phyloP scores from a whole-genome alignment of 64 coral and sea anemone species.

The Porites lutea region DNA sequence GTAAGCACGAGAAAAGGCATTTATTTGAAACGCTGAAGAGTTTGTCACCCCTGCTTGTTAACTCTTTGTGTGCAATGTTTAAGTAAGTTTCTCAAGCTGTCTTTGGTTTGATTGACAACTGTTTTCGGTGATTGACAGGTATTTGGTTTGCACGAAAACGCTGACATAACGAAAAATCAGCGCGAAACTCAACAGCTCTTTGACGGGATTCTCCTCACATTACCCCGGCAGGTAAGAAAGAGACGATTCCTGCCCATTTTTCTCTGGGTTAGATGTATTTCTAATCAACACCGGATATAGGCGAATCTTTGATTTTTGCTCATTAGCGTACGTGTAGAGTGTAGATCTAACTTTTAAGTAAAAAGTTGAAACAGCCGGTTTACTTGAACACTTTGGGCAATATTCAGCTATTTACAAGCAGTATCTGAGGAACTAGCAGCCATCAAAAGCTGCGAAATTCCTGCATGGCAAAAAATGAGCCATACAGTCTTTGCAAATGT shows the following conservation, averaged over 20 bases:
- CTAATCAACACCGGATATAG: neutral
- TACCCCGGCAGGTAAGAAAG: constrained; percentile 87
- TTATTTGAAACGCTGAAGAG: too few relatives aligned
- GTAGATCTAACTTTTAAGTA: too few relatives aligned
- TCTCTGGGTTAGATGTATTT: too few relatives aligned
- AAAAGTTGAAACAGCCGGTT: too few relatives aligned
- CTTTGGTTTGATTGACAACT: neutral
- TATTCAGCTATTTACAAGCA: too few relatives aligned
- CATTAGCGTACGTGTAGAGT: too few relatives aligned
- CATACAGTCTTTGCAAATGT: too few relatives aligned
- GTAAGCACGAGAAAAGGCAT: neutral
- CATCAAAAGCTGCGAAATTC: too few relatives aligned
- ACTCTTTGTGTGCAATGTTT: neutral
- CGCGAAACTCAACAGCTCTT: constrained; percentile 95
- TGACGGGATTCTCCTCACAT: constrained; percentile 90
- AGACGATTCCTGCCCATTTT: neutral
- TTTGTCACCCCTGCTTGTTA: neutral
- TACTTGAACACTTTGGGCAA: too few relatives aligned
- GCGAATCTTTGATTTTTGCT: too few relatives aligned
- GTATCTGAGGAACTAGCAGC: too few relatives aligned
- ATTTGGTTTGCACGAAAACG: constrained; percentile 97
- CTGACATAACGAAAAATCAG: constrained; percentile 98
- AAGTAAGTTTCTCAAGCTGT: neutral
- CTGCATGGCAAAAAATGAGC: too few relatives aligned
- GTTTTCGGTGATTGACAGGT: constrained; percentile 62